Base-by-base conservation (phyloP, 2,888 invertebrate genomes). In the Hoplodrina ambigua region DNA sequence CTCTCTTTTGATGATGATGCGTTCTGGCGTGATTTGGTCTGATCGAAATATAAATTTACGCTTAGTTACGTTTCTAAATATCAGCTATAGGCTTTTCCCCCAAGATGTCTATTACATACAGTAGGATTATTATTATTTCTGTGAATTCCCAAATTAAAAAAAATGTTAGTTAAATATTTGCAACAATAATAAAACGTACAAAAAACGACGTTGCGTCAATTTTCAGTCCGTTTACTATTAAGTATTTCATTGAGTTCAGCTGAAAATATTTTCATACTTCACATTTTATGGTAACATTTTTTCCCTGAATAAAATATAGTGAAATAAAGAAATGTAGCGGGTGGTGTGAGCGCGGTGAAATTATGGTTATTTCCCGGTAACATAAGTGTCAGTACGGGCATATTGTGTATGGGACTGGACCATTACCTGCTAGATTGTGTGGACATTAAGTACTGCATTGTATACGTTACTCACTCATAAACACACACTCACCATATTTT, bases 381-480 rank as follows among this genome's bases (percentile, higher is more conserved):
- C 63, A 52, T 76, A 69, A 61, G 73, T 70, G 78, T 72, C 69
- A 68, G 61, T 8, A 30, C 20, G 56, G 52, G 41, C 69, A 50
- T 63, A 70, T 78, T 69, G 68, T 73, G 30, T 57, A 77, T 69
- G 63, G 53, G 53, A 46, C 50, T 59, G 62, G 59, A 49, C 69
- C 64, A 69, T 82, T 81, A 75, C 63, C 63, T 52, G 44, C 25
- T 68, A 58, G 57, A 54, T 41, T 52, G 52, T 46, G 68, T 75
- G 67, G 56, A 64, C 57, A 78, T 80, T 66, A 46, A 46, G 46
- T 46, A 80, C 64, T 75, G 64, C 66, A 44, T 46, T 59, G 71
- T 80, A 57, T 81, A 82, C 74, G 77, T 81, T 80, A 82, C 73
- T 84, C 72, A 77, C n/a, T 33, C 17, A 4, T 11, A 55, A 6